Evolutionary conservation across 2,113 vertebrate species (phyloP), one percentile per base, ranked within the genome.

Genomic region (Ictalurus furcatus): DNA sequence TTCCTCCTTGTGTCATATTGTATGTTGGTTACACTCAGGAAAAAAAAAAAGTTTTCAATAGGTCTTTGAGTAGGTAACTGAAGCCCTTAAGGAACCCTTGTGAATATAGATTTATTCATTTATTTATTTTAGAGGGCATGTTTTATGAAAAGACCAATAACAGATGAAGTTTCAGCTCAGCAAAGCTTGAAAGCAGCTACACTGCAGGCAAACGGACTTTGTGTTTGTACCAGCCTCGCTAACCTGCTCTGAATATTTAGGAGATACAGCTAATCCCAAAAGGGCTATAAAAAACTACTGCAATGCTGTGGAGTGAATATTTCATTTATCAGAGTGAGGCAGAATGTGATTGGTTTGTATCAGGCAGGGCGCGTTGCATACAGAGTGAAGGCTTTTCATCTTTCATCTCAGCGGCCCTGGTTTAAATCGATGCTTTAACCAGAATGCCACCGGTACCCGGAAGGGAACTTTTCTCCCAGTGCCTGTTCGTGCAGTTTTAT

Each of bases 201-300:
- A 21, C 74, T 80, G 73, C 74, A 79, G 61, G 44, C 48, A 5
- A 74, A 23, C 25, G 58, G 6, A 37, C 65, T 13, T 48, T 76
- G 40, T 25, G 48, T 34, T 40, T 58, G n/a, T 73, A 30, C n/a
- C 78, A 73, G 78, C 71, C 81, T 44, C 56, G 58, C 37, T 73
- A 54, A 85, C 74, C 52, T 74, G 16, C 44, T 44, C 81, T 85
- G 91, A 90, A 90, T 90, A 87, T 89, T 83, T 84, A 82, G 71
- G 81, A 88, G 85, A 61, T 86, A 19, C 67, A 84, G n/a, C 67
- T 74, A 58, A 71, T 90, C 61, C 80, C 80, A 21, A 34, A 88
- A 80, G 71, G 28, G 71, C 63, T 85, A 59, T 79, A 73, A 73
- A 65, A 80, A 80, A 67, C 16, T 34, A 30, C 83, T n/a, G 74